phyloP scores from a whole-genome alignment of 2,113 vertebrate species.

The Hyperoodon ampullatus region DNA sequence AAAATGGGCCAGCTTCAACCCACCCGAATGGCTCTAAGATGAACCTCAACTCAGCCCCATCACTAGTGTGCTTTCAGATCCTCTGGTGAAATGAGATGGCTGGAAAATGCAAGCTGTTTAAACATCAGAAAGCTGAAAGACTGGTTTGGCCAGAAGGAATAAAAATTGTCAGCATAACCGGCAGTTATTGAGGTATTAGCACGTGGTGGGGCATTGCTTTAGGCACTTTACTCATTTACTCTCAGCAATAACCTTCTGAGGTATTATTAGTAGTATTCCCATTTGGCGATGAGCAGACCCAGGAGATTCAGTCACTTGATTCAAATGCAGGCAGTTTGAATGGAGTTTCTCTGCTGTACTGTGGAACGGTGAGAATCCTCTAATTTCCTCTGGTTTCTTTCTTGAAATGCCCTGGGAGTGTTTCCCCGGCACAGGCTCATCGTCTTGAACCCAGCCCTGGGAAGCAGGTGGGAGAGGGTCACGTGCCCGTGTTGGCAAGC shows the following conservation, averaged over 20 bases:
- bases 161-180: background rate
- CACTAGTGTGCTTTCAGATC: background rate
- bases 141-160: background rate
- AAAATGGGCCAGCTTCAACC: background rate
- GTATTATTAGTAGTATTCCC: background rate
- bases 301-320: conserved; percentile 41
- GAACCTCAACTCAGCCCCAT: background rate
- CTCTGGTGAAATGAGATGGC: background rate
- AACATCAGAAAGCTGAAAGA: background rate
- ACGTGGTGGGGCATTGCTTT: background rate
- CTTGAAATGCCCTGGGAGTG: background rate
- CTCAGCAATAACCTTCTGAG: background rate
- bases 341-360: background rate
- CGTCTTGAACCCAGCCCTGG: background rate
- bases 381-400: background rate
- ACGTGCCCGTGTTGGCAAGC: background rate
- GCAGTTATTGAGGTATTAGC: background rate
- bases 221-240: background rate
- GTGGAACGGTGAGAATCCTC: background rate
- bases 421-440: background rate
- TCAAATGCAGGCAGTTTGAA: conserved; percentile 14
- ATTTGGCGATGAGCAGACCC: background rate
- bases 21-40: background rate
- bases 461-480: background rate
- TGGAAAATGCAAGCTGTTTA: background rate